Base-by-base conservation (phyloP, 2,113 vertebrate species). In the cattle (Bos taurus) region DNA sequence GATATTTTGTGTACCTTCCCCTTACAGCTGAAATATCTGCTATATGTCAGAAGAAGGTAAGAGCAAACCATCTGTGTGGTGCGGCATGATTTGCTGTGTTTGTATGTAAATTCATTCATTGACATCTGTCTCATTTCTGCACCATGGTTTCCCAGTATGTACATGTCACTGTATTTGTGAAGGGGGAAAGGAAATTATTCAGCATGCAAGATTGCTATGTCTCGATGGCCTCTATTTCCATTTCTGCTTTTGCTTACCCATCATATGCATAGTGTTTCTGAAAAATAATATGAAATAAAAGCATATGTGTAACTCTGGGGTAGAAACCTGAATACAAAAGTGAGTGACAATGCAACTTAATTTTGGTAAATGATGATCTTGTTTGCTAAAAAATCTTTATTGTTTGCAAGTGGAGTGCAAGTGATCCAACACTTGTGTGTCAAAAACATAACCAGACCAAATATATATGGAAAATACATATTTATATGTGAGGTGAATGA, bases 31-130 rank as follows among this genome's bases (percentile, higher is more conserved):
- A 99, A 99, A 99, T 99, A 99, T 99, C 99, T 99, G 99, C 99
- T 98, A 99, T 99, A 99, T 99, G 99, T 99, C 99, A 99, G 99
- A 99, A 99, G 99, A 99, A 99, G 99, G 99, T 99, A 99, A 99
- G 99, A 98, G 74, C 91, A 77, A 85, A 95, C 92, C 64, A 46
- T 98, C 89, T 97, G 78, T 98, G 95, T 98, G 95, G 91, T 99
- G 98, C 83, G 88, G 95, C 98, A 98, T 98, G 98, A 97, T 87
- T 98, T 96, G 94, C 60, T 97, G 98, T 99, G 96, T 98, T 87
- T 94, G 98, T 98, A 59, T 97, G 97, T 99, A 95, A 97, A 82
- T 88, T 98, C 98, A 98, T 98, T 98, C 98, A 98, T 98, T 88
- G 82, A 96, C 88, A 94, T 93, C 85, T 98, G 92, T 97, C 96